phyloP scores from a whole-genome alignment of 2,888 invertebrate species.

The Epistrophe eligans region DNA sequence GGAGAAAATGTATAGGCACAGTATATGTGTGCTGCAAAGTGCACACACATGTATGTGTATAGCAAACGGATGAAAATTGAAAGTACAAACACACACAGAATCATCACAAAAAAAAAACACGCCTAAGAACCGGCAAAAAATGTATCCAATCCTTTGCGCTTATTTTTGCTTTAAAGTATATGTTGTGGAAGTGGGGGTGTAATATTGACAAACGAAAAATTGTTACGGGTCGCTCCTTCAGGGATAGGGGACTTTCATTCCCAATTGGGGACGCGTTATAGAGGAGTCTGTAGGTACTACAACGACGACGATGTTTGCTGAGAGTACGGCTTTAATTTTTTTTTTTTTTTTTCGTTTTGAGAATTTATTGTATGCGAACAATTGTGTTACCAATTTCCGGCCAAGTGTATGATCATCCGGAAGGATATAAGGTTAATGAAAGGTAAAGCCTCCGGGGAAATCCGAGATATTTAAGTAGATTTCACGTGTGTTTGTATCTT shows the following conservation, averaged over 20 bases:
- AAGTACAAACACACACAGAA: neutral
- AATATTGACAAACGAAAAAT: conserved; percentile 42
- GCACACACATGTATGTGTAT: neutral
- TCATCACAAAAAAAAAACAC: neutral
- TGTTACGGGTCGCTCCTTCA: conserved; percentile 69
- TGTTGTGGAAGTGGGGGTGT: conserved; percentile 29
- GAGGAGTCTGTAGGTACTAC: neutral
- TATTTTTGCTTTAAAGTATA: conserved; percentile 23
- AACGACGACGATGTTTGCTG: conserved; percentile 13
- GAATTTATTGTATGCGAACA: conserved; percentile 74
- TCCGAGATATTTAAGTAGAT: conserved; percentile 60
- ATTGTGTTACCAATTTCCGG: conserved; percentile 75
- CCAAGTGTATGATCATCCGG: conserved; percentile 67
- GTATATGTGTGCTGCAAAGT: conserved; percentile 16
- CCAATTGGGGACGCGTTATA: conserved; percentile 54
- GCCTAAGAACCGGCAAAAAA: conserved; percentile 15
- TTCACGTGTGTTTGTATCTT: conserved; percentile 1
- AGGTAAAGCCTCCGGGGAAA: conserved; percentile 62
- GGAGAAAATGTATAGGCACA: conserved; percentile 56
- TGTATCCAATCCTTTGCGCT: conserved; percentile 54
- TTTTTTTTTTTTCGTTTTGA: conserved; percentile 32
- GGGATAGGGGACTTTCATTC: conserved; percentile 51
- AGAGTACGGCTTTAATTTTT: conserved; percentile 52
- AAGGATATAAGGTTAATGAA: conserved; percentile 75
- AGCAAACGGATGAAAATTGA: conserved; percentile 57